Percentiles rank a stretch among this genome's conserved stretches.
phyloP scores from a whole-genome alignment of 2,888 invertebrate genomes.

The Patella depressa region DNA sequence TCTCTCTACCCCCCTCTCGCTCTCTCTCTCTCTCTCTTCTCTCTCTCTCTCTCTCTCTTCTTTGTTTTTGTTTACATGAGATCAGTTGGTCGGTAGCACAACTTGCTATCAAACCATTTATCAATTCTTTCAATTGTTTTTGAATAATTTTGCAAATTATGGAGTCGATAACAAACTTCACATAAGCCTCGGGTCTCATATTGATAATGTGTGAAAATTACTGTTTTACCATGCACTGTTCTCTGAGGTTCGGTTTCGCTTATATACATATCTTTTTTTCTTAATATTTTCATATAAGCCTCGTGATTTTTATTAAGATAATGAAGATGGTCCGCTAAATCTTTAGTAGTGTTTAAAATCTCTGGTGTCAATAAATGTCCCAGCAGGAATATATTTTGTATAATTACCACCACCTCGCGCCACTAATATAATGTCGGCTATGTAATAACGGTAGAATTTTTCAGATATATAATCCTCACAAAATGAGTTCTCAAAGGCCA shows the following conservation, averaged over 20 bases:
- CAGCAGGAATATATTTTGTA: not conserved
- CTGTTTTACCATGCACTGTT: not conserved
- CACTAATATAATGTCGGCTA: not conserved
- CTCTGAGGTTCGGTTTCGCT: not conserved
- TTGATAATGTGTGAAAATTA: not conserved
- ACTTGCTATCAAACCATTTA: not conserved
- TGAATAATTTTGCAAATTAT: not conserved
- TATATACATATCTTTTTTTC: not conserved
- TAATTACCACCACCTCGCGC: not conserved
- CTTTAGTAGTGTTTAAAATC: not conserved
- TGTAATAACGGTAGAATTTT: not conserved
- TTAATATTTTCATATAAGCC: not conserved
- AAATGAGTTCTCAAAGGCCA: not conserved
- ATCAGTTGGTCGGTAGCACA: too few relatives aligned
- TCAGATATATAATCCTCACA: conserved; percentile 2
- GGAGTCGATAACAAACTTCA: not conserved
- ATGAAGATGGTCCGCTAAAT: not conserved
- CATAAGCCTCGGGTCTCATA: not conserved
- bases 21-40: too few relatives aligned
- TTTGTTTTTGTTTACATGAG: too few relatives aligned
- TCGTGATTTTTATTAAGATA: not conserved
- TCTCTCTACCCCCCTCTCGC: too few relatives aligned
- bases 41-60: too few relatives aligned
- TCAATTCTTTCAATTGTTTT: conserved; percentile 2
- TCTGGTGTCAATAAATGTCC: not conserved